Percentiles rank a stretch among this genome's conserved stretches.
These are phyloP conservation scores for Sclerurus mexicanus DNA, from an alignment of 2,113 vertebrate species.

Conservation along the genomic window DNA sequence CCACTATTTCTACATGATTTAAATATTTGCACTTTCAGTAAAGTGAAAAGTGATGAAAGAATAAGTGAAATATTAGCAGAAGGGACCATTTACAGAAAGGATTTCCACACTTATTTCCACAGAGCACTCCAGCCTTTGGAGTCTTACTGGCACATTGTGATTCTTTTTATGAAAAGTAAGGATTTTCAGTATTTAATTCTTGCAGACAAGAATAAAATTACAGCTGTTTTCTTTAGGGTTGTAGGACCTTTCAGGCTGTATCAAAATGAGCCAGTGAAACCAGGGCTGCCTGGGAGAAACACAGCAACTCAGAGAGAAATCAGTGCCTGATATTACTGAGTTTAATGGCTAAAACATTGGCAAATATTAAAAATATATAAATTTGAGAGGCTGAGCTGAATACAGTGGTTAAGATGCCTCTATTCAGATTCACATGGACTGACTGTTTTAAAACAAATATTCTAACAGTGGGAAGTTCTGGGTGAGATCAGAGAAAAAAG, in stretches of 20 bases:
- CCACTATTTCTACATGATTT: not conserved
- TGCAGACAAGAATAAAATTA: not conserved
- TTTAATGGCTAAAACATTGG: not conserved
- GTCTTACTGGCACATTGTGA: not conserved
- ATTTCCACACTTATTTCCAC: not conserved
- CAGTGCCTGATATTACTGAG: rapidly evolving
- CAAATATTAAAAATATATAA: too few relatives aligned
- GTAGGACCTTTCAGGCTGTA: not conserved
- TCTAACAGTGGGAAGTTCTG: not conserved
- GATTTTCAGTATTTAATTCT: not conserved
- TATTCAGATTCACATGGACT: not conserved
- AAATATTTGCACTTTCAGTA: not conserved
- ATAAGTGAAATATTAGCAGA: not conserved
- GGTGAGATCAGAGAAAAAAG: not conserved
- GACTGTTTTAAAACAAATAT: not conserved
- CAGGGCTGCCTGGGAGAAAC: not conserved
- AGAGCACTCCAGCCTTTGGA: not conserved
- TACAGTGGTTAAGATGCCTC: not conserved
- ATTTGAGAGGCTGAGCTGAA: not conserved
- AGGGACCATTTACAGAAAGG: not conserved
- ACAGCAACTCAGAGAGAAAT: not conserved
- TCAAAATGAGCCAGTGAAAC: not conserved
- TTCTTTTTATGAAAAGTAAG: not conserved
- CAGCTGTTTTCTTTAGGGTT: not conserved
- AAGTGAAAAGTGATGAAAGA: not conserved